Percentiles rank a stretch among this genome's conserved stretches.
Evolutionary conservation across 2,888 invertebrate genomes (phyloP).

Genomic region (Mamestra brassicae): DNA sequence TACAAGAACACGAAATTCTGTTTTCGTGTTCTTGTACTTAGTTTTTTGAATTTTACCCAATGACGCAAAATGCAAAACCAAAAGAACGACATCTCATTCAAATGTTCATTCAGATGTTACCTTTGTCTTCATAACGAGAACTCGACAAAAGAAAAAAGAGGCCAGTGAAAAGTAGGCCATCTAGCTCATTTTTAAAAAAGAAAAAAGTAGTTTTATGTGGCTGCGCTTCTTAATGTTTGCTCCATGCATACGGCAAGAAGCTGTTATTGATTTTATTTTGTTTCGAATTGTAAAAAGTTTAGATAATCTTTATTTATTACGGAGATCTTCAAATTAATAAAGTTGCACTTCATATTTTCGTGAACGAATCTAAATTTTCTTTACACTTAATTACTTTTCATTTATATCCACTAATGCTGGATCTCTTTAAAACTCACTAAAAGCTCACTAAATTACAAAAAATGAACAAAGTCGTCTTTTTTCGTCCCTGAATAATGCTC

Average conservation of each 20-base stretch:
- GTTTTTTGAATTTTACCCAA: no score
- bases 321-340: no score
- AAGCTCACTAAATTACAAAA: background rate
- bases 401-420: background rate
- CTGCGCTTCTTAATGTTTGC: conserved; percentile 66
- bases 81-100: conserved; percentile 4
- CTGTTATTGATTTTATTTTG: background rate
- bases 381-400: background rate
- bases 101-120: conserved; percentile 27
- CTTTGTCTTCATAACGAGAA: conserved; percentile 57
- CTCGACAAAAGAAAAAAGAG: conserved; percentile 50
- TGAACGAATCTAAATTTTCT: no score
- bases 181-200: conserved; percentile 58
- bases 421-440: background rate
- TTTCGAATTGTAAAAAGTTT: no score
- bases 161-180: conserved; percentile 61
- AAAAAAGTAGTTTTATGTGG: conserved; percentile 17
- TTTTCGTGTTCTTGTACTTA: no score
- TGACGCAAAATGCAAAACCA: background rate
- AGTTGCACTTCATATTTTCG: no score
- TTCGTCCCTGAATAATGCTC: background rate
- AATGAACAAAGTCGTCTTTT: background rate
- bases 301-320: no score
- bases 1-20: conserved; percentile 1
- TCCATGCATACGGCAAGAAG: conserved; percentile 60